phyloP scores from a whole-genome alignment of 2,113 vertebrate genomes.

The Cebidichthys violaceus region DNA sequence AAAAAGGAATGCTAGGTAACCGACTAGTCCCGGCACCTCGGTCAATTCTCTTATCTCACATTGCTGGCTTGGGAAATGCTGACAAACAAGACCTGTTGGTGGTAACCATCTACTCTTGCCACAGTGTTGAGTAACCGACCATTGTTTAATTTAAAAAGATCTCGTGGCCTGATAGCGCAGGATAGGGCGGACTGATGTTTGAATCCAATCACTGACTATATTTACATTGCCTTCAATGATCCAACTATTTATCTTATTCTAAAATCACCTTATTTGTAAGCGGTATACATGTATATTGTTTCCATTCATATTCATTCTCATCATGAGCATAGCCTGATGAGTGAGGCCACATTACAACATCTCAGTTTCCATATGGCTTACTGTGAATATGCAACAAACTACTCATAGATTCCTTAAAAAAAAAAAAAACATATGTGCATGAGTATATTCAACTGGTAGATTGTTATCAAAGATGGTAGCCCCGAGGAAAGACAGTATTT shows the following conservation, averaged over 20 bases:
- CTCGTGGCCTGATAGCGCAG: background rate
- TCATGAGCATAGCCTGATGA: background rate
- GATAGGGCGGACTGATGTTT: background rate
- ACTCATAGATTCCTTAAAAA: background rate
- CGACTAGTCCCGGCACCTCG: background rate
- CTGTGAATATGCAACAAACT: background rate
- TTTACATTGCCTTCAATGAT: background rate
- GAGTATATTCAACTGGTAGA: conserved; percentile 11
- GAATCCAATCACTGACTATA: background rate
- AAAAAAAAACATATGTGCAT: background rate
- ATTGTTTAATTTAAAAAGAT: conserved; percentile 31
- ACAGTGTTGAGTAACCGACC: conserved; percentile 11
- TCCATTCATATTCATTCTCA: conserved; percentile 8
- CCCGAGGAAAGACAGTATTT: background rate
- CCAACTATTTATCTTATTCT: too few relatives aligned
- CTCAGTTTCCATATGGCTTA: background rate
- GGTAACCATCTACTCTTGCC: background rate
- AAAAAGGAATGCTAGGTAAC: conserved; percentile 16
- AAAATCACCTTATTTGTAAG: background rate
- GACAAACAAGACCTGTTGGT: conserved; percentile 27
- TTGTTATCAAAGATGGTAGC: background rate
- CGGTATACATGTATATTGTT: background rate
- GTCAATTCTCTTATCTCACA: conserved; percentile 44
- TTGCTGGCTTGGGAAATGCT: conserved; percentile 33
- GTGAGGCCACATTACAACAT: conserved; percentile 3